Evolutionary conservation across 1,140 invertebrate species (phyloP), one percentile per base, ranked within the genome.

Genomic region (Cotesia glomerata): DNA sequence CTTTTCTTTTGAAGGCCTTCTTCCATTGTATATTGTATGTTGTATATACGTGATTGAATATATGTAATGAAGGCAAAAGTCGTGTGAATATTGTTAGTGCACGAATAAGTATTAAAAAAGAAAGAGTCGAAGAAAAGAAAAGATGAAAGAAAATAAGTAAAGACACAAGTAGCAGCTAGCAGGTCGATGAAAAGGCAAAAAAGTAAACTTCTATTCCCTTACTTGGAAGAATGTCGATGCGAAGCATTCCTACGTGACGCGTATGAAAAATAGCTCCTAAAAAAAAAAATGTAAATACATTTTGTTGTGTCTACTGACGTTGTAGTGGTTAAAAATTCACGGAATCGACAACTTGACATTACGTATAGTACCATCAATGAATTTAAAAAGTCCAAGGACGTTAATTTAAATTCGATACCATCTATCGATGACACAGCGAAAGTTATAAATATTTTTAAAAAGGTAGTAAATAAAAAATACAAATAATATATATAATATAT

Each of bases 201-300:
- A 35, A 45, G n/a, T 45, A 45, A 36, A 71, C 59, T 45, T 45
- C 39, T 45, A 45, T 45, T 35, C 58, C 52, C 51, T 58, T 72
- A 66, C 70, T 61, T 72, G 70, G 62, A 72, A 72, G 70, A 72
- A 72, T 72, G 70, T 72, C 70, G 62, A 72, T 51, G 26, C 70
- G 62, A 72, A 52, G 26, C 35, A 72, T 65, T 72, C 52, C 70
- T 72, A 72, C 70, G 70, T 72, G 70, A 72, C 51, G 39, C 14
- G 70, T 66, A 59, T 69, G 26, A 58, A 61, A 32, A 13, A 18
- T 64, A 16, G 18, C 1, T 16, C 8, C 7, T 7, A 32, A 34
- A 26, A 54, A 65, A 59, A 72, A 13, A 5, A 14, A 16, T 8
- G 18, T 36, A 9, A 36, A 45, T 26, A 34, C 26, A 67, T 54